Evolutionary conservation across 2,113 vertebrate species (phyloP).

Genomic region (Zosterops hypoxanthus): DNA sequence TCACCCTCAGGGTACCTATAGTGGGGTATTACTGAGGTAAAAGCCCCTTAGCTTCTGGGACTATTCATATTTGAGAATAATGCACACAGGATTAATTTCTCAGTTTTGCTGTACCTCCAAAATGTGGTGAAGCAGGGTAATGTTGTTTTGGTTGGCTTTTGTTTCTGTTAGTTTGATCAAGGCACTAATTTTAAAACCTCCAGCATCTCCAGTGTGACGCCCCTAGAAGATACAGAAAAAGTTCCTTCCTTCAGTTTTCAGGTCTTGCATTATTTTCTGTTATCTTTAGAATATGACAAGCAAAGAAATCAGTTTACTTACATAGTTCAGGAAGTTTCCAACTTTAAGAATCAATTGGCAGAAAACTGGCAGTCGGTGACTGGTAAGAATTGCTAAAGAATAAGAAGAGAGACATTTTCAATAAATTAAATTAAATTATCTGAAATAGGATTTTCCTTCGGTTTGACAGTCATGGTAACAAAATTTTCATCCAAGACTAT

Average conservation of each 20-base stretch:
- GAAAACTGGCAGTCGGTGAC: slow-evolving; percentile 84
- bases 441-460: background rate
- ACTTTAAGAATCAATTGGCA: slow-evolving; percentile 90
- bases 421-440: background rate
- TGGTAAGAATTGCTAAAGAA: slow-evolving; percentile 81
- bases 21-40: background rate
- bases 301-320: slow-evolving; percentile 67
- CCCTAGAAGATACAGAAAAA: slow-evolving; percentile 76
- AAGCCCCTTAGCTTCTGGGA: background rate
- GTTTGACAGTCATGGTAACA: background rate
- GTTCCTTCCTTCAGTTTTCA: background rate
- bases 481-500: background rate
- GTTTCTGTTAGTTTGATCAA: slow-evolving; percentile 91
- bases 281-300: background rate
- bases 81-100: background rate
- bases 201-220: slow-evolving; percentile 89
- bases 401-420: background rate
- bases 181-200: slow-evolving; percentile 91
- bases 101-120: slow-evolving; percentile 81
- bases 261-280: background rate
- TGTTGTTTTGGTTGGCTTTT: slow-evolving; percentile 87
- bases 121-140: slow-evolving; percentile 93
- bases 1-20: background rate
- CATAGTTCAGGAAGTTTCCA: slow-evolving; percentile 97
- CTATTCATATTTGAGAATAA: background rate